Conservation (phyloP, 2,888 invertebrate genomes). For the Esperia sulphurella region DNA sequence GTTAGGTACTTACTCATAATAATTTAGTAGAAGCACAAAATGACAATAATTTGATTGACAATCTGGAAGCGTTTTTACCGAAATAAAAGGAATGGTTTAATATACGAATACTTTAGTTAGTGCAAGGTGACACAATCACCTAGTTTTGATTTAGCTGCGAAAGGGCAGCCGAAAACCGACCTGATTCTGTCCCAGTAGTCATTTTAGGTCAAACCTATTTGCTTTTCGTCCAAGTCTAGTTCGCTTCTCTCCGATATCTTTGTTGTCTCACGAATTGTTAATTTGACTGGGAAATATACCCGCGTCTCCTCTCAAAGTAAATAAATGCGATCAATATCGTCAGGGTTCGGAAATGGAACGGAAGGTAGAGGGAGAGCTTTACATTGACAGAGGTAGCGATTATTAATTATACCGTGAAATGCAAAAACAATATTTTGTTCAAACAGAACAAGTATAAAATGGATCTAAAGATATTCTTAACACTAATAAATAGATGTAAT, state of each 20-base stretch:
- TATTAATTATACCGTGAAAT: constrained; percentile 35
- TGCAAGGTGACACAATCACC: too few relatives aligned
- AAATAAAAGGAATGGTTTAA: too few relatives aligned
- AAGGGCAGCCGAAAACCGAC: too few relatives aligned
- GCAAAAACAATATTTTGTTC: constrained; percentile 4
- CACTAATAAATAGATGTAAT: too few relatives aligned
- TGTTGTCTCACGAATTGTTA: constrained; percentile 12
- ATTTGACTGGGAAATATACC: constrained; percentile 36
- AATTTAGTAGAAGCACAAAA: too few relatives aligned
- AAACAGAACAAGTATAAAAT: too few relatives aligned
- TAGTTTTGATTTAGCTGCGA: too few relatives aligned
- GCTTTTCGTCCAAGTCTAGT: background rate
- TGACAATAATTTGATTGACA: too few relatives aligned
- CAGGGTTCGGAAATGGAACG: constrained; percentile 49
- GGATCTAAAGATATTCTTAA: too few relatives aligned
- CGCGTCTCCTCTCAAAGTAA: constrained; percentile 31
- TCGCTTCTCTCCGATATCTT: background rate
- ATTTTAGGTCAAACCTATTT: constrained; percentile 1
- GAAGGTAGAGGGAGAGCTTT: constrained; percentile 41
- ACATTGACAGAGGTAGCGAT: constrained; percentile 47
- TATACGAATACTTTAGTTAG: too few relatives aligned
- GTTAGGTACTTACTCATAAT: too few relatives aligned
- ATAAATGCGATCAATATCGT: constrained; percentile 56
- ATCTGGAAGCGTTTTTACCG: too few relatives aligned
- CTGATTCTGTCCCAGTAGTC: background rate